Evolutionary conservation across 2,888 invertebrate species (phyloP).

Genomic region (Pristionchus fissidentatus): DNA sequence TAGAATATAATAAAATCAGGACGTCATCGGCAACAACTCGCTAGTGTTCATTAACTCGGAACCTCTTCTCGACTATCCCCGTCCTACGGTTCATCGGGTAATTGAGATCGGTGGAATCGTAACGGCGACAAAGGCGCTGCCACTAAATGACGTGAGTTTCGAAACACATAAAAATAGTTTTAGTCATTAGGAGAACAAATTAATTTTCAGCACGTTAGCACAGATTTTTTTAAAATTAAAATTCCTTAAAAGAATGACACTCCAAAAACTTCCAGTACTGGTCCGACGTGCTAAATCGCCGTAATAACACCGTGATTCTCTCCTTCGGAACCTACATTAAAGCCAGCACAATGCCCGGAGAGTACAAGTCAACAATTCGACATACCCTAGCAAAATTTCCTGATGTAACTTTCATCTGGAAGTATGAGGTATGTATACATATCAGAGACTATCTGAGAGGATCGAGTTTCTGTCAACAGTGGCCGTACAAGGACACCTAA

Average conservation of each 20-base stretch:
- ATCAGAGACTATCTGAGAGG: background rate
- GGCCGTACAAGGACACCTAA: background rate
- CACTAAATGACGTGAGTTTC: background rate
- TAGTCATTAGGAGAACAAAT: no score
- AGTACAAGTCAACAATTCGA: background rate
- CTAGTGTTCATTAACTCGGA: background rate
- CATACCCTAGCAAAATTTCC: background rate
- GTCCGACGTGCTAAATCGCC: background rate
- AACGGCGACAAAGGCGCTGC: background rate
- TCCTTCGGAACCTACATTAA: background rate
- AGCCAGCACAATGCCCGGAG: background rate
- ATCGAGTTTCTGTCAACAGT: background rate
- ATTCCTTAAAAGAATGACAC: background rate
- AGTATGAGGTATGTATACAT: background rate
- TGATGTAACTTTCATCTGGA: conserved; percentile 26
- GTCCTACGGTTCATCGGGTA: background rate
- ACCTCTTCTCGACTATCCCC: conserved; percentile 4
- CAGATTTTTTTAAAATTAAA: background rate
- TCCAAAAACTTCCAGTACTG: background rate
- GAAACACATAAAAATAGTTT: no score
- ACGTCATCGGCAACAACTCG: background rate
- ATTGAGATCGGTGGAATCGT: conserved; percentile 28
- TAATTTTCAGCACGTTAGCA: no score
- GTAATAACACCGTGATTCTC: background rate
- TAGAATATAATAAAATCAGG: background rate